Evolutionary conservation across 1,140 invertebrate genomes (phyloP), one percentile per base, ranked within the genome.

Genomic region (Pentalonia nigronervosa): DNA sequence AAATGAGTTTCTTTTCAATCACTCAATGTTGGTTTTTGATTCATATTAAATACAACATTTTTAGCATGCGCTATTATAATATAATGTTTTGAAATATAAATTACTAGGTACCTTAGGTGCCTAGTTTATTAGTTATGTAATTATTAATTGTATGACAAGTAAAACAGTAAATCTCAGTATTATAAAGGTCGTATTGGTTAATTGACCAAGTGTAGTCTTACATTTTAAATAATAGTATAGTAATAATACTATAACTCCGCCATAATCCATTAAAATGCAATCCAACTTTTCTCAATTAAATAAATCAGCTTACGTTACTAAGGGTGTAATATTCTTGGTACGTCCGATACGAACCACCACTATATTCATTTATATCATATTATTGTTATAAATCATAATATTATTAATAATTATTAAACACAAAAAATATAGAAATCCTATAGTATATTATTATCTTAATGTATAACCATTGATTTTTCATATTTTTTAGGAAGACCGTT

Each of bases 141-240:
- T n/a, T 67, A 67, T 17, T 17, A 50, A 48, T 50, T 17, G 14
- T 30, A 41, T 2, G 14, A 30, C 60, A 67, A 9, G 30, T n/a
- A n/a, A 67, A 30, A 67, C 60, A 67, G 25, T n/a, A 4, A 30
- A 67, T 67, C 30, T 2, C 41, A 41, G 4, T 41, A 41, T 41
- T 60, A 9, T 25, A 30, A 8, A 60, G 21, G 23, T 23, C 6
- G 25, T 25, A 60, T 50, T 50, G 17, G 56, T 7, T 60, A 25
- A 60, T 60, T 60, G 23, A 60, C 23, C 2, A 60, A 60, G 8
- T 25, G n/a, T n/a, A 14, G 60, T 67, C 9, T n/a, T 67, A 67
- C 60, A n/a, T 67, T 67, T 67, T 67, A 67, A 67, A 67, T 67
- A 67, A n/a, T 67, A 67, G 60, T 67, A n/a, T n/a, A n/a, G n/a